Evolutionary conservation across 2,797 vertebrate species (phyloP), one percentile per base, ranked within the genome.

Genomic region (Aldrovandia affinis): DNA sequence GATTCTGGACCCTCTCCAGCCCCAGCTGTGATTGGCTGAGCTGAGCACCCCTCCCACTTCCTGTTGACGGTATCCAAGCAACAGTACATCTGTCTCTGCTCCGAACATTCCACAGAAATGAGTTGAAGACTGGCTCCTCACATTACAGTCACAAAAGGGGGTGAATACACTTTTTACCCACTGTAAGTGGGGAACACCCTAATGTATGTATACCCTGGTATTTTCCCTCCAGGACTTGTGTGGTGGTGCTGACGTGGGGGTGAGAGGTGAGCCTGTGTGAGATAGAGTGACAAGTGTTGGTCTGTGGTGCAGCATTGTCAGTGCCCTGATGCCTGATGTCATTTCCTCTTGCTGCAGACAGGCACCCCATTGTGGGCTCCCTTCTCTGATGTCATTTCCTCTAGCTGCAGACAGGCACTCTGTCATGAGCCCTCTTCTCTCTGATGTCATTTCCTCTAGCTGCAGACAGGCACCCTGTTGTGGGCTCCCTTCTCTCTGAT

Each of bases 51-150:
- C 91, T 90, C 89, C 90, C 87, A 86, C 92, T 94, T 95, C 93
- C 92, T 94, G 92, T 93, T 92, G 89, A 87, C 87, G 88, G 59
- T 89, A 92, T 90, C 92, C 92, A 94, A 90, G 91, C 91, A 92
- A 91, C 88, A 81, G 86, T 79, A 85, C 85, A 81, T 63, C 83
- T 83, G 86, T 86, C 15, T 75, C 42, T 75, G 70, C 70, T 75
- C 39, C 44, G 39, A 75, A n/a, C 70, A n/a, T 75, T 75, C 70
- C 70, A 44, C 10, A 44, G 36, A 22, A 75, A 75, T 25, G 39
- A 25, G 7, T 25, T 25, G 70, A 75, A 75, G 22, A 44, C 36
- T 9, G 39, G 44, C 20, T n/a, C 2, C 18, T 39, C 39, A 25
- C 22, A 25, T 22, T n/a, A n/a, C n/a, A n/a, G n/a, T n/a, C n/a